phyloP scores from a whole-genome alignment of 2,797 vertebrate species.

The Molossus molossus region DNA sequence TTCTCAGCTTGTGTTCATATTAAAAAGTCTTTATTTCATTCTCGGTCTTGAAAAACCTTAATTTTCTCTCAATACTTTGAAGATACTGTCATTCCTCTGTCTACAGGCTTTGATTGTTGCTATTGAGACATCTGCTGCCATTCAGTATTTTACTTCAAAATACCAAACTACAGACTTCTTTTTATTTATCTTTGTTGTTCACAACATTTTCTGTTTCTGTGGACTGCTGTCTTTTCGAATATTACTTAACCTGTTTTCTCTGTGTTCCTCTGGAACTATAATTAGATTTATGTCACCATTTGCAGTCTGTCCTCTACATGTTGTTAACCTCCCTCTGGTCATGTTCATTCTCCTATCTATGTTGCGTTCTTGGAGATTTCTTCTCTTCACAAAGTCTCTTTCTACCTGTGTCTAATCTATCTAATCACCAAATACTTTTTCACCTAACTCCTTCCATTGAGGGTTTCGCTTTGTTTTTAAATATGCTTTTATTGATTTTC shows the following conservation, averaged over 20 bases:
- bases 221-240: not conserved
- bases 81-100: not conserved
- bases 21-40: slow-evolving; percentile 23
- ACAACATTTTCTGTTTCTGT: not conserved
- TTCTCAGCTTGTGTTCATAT: slow-evolving; percentile 11
- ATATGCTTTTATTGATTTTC: too few species aligned
- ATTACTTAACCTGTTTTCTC: not conserved
- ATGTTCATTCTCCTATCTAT: not conserved
- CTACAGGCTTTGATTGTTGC: not conserved
- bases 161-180: not conserved
- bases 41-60: not conserved
- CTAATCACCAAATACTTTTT: not conserved
- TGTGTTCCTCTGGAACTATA: not conserved
- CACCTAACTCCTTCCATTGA: not conserved
- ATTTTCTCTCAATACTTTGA: not conserved
- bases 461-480: not conserved
- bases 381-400: not conserved
- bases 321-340: not conserved
- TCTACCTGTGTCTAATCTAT: not conserved
- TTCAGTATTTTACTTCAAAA: not conserved
- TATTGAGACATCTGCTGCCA: not conserved
- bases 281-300: not conserved
- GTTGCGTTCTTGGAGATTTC: not conserved
- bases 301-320: not conserved
- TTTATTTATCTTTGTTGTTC: not conserved